Percentiles rank a stretch among this genome's conserved stretches.
These are phyloP conservation scores for Cerceris rybyensis DNA, from an alignment of 2,888 invertebrate species.

Conservation along the genomic window DNA sequence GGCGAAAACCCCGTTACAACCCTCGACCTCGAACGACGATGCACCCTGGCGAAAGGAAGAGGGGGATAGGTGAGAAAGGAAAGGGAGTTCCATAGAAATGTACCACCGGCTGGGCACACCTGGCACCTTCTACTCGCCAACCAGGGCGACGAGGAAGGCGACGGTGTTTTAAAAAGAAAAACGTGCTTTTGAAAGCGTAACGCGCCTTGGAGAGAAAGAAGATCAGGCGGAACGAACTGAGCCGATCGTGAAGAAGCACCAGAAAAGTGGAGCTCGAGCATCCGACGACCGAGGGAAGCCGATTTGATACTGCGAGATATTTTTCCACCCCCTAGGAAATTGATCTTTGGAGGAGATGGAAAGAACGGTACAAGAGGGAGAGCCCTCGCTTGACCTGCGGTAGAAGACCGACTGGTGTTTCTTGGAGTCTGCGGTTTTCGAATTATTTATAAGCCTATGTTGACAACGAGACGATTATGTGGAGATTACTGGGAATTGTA, in stretches of 20 bases:
- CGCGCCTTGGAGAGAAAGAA: conserved; percentile 5
- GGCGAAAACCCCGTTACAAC: conserved; percentile 27
- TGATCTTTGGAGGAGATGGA: conserved; percentile 7
- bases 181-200: conserved; percentile 29
- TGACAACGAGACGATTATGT: too few species aligned
- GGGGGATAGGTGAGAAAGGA: background rate
- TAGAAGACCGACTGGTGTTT: too few species aligned
- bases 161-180: conserved; percentile 20
- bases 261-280: conserved; percentile 11
- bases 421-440: too few species aligned
- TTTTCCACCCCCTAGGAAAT: conserved; percentile 37
- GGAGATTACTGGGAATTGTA: too few species aligned
- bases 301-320: conserved; percentile 39
- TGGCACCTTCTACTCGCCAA: conserved; percentile 43
- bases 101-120: conserved; percentile 38
- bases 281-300: conserved; percentile 29
- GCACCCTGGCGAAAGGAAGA: conserved; percentile 17
- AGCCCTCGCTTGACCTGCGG: background rate
- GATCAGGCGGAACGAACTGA: conserved; percentile 22
- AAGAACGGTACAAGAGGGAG: conserved; percentile 35
- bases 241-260: conserved; percentile 41
- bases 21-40: conserved; percentile 29
- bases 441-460: too few species aligned
- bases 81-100: conserved; percentile 34
- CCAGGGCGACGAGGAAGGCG: conserved; percentile 37